A percentile compares a stretch with the other conserved stretches of the same genome.
Conservation (phyloP, 2,113 vertebrate species). For the Eurystomus gularis region DNA sequence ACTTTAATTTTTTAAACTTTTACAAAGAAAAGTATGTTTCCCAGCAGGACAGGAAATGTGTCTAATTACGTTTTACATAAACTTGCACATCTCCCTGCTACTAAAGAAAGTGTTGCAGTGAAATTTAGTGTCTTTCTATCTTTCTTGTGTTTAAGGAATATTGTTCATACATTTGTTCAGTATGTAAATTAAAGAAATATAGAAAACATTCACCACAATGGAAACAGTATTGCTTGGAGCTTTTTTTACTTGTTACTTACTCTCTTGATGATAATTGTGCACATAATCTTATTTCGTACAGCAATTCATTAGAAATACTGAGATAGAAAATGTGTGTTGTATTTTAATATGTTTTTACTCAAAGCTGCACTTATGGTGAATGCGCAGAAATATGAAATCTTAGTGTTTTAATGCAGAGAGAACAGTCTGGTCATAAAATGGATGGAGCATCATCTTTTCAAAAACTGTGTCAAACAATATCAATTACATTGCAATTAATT, state of each 20-base stretch:
- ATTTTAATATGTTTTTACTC: conserved; percentile 17
- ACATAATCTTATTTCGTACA: background rate
- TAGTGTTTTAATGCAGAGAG: background rate
- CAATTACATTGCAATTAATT: conserved; percentile 52
- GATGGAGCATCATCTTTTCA: conserved; percentile 35
- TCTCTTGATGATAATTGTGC: background rate
- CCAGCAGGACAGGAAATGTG: background rate
- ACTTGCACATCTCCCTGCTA: background rate
- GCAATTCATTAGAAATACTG: conserved; percentile 37
- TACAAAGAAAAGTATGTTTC: background rate
- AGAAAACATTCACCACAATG: background rate
- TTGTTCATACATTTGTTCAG: background rate
- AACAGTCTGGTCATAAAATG: background rate
- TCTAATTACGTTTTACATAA: background rate
- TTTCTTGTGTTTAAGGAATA: background rate
- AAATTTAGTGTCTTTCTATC: background rate
- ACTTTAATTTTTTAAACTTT: background rate
- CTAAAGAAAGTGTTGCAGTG: background rate
- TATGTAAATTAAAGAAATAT: background rate
- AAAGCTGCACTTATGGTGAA: background rate
- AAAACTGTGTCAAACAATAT: conserved; percentile 50
- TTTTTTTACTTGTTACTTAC: background rate
- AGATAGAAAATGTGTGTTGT: background rate
- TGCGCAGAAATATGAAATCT: background rate
- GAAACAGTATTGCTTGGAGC: background rate